Base-by-base conservation (phyloP, 2,888 invertebrate genomes). In the Lepidocyrtoides sp. region DNA sequence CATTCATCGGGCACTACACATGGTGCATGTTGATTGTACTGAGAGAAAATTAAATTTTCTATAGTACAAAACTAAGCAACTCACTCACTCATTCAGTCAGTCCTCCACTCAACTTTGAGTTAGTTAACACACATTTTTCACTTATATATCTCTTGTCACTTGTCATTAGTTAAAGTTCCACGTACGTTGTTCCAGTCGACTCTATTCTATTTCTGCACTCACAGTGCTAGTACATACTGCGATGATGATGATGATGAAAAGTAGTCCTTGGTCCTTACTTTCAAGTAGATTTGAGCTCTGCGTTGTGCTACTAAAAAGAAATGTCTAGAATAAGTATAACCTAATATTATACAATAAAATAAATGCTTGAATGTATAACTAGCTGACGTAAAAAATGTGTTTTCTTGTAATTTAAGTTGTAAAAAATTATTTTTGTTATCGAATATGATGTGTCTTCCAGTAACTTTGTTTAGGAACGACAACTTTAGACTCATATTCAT, bases 121-220 rank as follows among this genome's bases (percentile, higher is more conserved):
- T 85, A 36, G 72, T 72, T 84, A 85, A 57, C 57, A 85, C 23
- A 41, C 72, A 85, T 26, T 85, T 85, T 84, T 72, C 26, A 12
- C 26, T 10, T 54, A 26, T 17, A 26, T 10, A n/a, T 14, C 54
- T 72, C 26, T 84, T 84, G 75, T 86, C 75, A 75, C 75, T 72
- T 86, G 75, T 75, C 85, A 75, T 86, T 86, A 75, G 85, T 86
- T 86, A 86, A 75, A 72, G 85, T 86, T 86, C 14, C 85, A 86
- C 83, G 84, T 84, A 69, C 60, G 10, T 10, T n/a, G n/a, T n/a
- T n/a, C n/a, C n/a, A n/a, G n/a, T n/a, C n/a, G n/a, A n/a, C n/a
- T n/a, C n/a, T n/a, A n/a, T n/a, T n/a, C n/a, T n/a, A n/a, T n/a
- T n/a, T n/a, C n/a, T n/a, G n/a, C n/a, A n/a, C n/a, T n/a, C n/a